Conservation (phyloP, 2,888 invertebrate genomes). For the Trissoscelio sp. region DNA sequence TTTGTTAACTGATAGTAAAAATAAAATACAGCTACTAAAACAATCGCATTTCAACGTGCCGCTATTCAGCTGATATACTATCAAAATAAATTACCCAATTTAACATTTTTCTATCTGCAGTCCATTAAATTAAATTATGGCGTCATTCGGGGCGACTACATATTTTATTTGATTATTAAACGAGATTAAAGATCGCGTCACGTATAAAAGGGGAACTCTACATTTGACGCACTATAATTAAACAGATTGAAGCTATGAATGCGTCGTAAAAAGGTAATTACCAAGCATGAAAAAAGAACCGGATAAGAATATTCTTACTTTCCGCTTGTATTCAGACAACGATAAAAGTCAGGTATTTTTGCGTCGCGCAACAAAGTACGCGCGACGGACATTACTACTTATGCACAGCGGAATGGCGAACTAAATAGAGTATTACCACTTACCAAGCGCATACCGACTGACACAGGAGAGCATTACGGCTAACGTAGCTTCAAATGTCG, state of each 20-base stretch:
- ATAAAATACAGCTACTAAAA: slow-evolving; percentile 34
- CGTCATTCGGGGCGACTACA: slow-evolving; percentile 20
- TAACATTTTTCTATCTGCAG: slow-evolving; percentile 37
- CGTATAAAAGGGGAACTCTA: neutral
- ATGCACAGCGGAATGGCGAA: slow-evolving; percentile 35
- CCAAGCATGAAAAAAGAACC: slow-evolving; percentile 18
- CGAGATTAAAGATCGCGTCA: slow-evolving; percentile 34
- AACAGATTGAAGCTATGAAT: slow-evolving; percentile 49
- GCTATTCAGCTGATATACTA: slow-evolving; percentile 29
- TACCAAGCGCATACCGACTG: slow-evolving; percentile 28
- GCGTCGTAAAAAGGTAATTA: slow-evolving; percentile 53
- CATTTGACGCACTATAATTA: slow-evolving; percentile 42
- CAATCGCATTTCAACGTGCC: slow-evolving; percentile 7
- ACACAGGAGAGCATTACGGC: slow-evolving; percentile 38
- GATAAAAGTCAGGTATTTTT: slow-evolving; percentile 36
- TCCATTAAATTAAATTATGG: slow-evolving; percentile 45
- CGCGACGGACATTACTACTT: slow-evolving; percentile 31
- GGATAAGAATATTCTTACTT: slow-evolving; percentile 55
- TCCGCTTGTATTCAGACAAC: slow-evolving; percentile 34
- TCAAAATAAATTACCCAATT: slow-evolving; percentile 31
- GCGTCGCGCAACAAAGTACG: slow-evolving; percentile 8
- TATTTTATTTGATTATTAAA: slow-evolving; percentile 53
- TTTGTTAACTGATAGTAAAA: slow-evolving; percentile 39
- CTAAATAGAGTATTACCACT: slow-evolving; percentile 59
- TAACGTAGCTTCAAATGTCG: slow-evolving; percentile 60